Evolutionary conservation across 2,888 invertebrate genomes (phyloP), one percentile per base, ranked within the genome.

Genomic region (Yponomeuta plumbellus): DNA sequence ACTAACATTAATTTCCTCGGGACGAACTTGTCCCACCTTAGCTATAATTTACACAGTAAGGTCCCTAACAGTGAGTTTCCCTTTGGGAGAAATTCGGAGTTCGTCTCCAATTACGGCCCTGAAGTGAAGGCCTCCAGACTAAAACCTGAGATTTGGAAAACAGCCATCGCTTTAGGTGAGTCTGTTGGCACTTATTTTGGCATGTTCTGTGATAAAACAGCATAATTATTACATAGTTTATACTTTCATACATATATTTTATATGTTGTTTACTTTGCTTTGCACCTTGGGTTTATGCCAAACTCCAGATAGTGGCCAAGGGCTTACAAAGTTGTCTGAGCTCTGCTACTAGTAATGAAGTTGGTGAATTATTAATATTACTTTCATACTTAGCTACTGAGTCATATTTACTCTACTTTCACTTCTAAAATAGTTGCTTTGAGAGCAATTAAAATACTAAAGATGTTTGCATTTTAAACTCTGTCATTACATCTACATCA

Each of bases 81-180:
- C 11, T 86, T 83, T 71, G 78, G 75, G 64, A 81, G 80, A 69
- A 85, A 80, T 70, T 70, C 84, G 68, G 92, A 91, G 71, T 85
- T 80, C 74, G 88, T 92, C 68, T 79, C 90, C 66, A 88, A 84
- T 73, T 92, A 91, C 71, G 84, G 90, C 63, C 86, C 92, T 75
- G 95, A 95, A 78, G 94, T 94, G 22, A 92, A 93, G 72, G 94
- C 94, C 63, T 94, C 94, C 65, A 93, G 93, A 80, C 92, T 97
- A 73, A 95, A 95, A 74, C 96, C 97, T 61, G 98, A 98, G 87
- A 94, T 97, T 72, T 96, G 96, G 92, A 98, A 98, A 91, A 95
- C 97, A 66, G 93, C 96, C 72, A 94, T 98, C 76, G 97, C 97
- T 73, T 92, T 97, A 86, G 94, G 94, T 93, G 81, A 91, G 83